Evolutionary conservation across 2,888 invertebrate genomes (phyloP), one percentile per base, ranked within the genome.

Genomic region (Noctua janthe): DNA sequence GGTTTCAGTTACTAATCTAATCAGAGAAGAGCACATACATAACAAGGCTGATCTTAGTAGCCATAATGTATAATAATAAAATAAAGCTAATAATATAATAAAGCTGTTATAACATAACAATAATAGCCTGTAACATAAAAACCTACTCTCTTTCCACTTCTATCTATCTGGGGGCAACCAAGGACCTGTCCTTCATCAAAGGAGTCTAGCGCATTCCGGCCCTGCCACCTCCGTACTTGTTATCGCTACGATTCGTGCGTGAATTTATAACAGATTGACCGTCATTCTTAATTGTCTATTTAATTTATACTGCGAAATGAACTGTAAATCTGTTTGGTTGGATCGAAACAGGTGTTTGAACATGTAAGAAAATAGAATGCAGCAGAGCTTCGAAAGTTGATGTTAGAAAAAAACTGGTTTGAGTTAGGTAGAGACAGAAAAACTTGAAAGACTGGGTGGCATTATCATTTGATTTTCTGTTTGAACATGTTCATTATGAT

Each of bases 1-100:
- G 15, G 47, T 71, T 71, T 56, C 49, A 67, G 23, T 71, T 71
- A 71, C 62, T 51, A 39, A 76, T 51, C 35, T 71, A 59, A 76
- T 64, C 39, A 56, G 29, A 56, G 64, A 73, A 72, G 10, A 82
- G 74, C 56, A 56, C 29, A 49, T n/a, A 64, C n/a, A 49, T 49
- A 81, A 64, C 15, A 71, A 20, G 13, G 17, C 51, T 71, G 43
- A 54, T 15, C 15, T 6, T 71, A 51, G 43, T 73, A n/a, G 17
- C 3, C 43, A 20, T 67, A 67, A 43, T 67, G 67, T 66, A 67
- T 67, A 43, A 35, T 39, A 39, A 64, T 35, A n/a, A n/a, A n/a
- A n/a, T n/a, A n/a, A n/a, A n/a, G n/a, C n/a, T n/a, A n/a, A n/a
- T n/a, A n/a, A n/a, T 35, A 73, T 20, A 35, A 23, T 70, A 6